Conservation (phyloP, 2,113 vertebrate genomes). For the Gallinago media region DNA sequence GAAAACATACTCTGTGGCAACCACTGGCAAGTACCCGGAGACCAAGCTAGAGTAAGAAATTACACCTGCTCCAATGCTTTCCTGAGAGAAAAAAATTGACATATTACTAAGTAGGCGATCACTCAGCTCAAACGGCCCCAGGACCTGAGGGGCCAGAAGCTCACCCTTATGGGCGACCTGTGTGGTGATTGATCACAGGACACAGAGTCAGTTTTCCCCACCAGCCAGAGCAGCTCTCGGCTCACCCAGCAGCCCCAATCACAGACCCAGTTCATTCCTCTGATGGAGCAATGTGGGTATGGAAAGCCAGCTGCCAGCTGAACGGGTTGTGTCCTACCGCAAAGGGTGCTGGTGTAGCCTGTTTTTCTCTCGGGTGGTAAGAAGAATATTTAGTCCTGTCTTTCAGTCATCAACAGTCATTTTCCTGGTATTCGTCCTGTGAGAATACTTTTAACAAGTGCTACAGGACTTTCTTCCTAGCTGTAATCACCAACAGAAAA, state of each 20-base stretch:
- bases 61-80: background rate
- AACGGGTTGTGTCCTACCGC: background rate
- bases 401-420: background rate
- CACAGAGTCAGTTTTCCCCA: background rate
- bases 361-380: background rate
- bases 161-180: background rate
- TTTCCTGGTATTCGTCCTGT: background rate
- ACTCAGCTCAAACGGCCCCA: background rate
- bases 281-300: fast-evolving
- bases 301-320: fast-evolving
- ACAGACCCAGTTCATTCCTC: background rate
- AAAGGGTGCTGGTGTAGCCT: background rate
- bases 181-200: fast-evolving
- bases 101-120: slow-evolving; percentile 15
- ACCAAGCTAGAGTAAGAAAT: background rate
- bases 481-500: background rate
- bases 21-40: background rate
- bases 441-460: background rate
- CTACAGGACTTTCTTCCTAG: background rate
- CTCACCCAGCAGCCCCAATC: fast-evolving
- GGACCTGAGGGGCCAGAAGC: background rate
- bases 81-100: slow-evolving; percentile 15
- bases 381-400: background rate
- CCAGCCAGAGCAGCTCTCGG: background rate
- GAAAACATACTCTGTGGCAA: slow-evolving; percentile 26